Conservation (phyloP, 2,888 invertebrate species). For the Oligia latruncula region DNA sequence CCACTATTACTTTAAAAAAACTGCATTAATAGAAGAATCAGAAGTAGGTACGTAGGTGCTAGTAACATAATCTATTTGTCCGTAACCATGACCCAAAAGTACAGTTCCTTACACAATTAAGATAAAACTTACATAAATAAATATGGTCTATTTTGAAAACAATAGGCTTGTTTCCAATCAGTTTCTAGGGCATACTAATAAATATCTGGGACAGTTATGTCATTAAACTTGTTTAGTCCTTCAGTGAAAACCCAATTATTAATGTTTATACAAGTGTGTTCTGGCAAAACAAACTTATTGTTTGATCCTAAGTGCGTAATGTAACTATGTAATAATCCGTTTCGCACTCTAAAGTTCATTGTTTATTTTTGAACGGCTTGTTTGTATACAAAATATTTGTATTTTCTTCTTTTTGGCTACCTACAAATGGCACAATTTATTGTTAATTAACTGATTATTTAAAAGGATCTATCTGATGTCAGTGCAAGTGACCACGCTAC, state of each 20-base stretch:
- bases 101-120: constrained; percentile 46
- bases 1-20: neutral
- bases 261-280: constrained; percentile 50
- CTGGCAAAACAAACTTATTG: neutral
- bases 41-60: neutral
- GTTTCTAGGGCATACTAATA: constrained; percentile 43
- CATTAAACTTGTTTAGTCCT: constrained; percentile 28
- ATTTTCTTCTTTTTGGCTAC: neutral
- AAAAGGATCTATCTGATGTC: no score
- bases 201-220: constrained; percentile 51
- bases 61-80: constrained; percentile 3
- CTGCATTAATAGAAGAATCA: neutral
- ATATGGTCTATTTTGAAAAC: constrained; percentile 57
- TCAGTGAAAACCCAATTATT: constrained; percentile 39
- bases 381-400: neutral
- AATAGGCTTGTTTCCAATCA: constrained; percentile 56
- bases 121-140: constrained; percentile 56
- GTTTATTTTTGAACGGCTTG: neutral
- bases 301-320: neutral
- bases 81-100: constrained; percentile 35
- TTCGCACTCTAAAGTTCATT: neutral
- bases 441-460: no score
- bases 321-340: neutral
- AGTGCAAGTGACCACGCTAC: no score
- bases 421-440: no score